These are phyloP conservation scores for Chelonus formosanus DNA, from an alignment of 2,888 invertebrate genomes.

Conservation along the genomic window DNA sequence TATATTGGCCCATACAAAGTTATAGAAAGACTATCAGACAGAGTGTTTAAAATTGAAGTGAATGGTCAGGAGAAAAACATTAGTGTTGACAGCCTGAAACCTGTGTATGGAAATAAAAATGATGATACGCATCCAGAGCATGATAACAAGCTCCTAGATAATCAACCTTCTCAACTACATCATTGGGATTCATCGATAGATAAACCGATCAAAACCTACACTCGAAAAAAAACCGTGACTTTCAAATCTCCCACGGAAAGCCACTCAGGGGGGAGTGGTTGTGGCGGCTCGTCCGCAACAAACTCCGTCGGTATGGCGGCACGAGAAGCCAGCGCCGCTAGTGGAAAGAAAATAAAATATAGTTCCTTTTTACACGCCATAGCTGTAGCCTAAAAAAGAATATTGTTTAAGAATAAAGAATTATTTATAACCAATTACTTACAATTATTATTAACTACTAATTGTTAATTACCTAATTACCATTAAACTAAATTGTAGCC, in stretches of 20 bases:
- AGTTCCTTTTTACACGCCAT: too few species aligned
- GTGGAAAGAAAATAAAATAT: too few species aligned
- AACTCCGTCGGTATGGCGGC: too few species aligned
- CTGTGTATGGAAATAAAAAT: slow-evolving; percentile 10
- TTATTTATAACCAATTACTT: too few species aligned
- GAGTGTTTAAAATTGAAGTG: slow-evolving; percentile 14
- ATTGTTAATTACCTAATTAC: too few species aligned
- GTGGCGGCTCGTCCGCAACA: slow-evolving; percentile 26
- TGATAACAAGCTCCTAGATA: not conserved
- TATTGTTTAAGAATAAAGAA: too few species aligned
- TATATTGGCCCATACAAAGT: slow-evolving; percentile 21
- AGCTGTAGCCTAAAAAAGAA: too few species aligned
- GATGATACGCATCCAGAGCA: not conserved
- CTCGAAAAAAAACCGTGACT: not conserved
- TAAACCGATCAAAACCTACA: slow-evolving; percentile 11
- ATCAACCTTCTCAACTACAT: not conserved
- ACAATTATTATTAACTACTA: too few species aligned
- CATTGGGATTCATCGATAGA: slow-evolving; percentile 20
- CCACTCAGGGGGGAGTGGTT: slow-evolving; percentile 1
- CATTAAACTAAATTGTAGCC: too few species aligned
- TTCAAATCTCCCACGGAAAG: not conserved
- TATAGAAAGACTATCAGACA: slow-evolving; percentile 17
- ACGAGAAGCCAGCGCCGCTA: too few species aligned
- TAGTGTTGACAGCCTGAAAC: slow-evolving; percentile 20
- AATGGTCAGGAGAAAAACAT: slow-evolving; percentile 20